Conservation (phyloP, 2,888 invertebrate species). For the Eristalinus sepulchralis region DNA sequence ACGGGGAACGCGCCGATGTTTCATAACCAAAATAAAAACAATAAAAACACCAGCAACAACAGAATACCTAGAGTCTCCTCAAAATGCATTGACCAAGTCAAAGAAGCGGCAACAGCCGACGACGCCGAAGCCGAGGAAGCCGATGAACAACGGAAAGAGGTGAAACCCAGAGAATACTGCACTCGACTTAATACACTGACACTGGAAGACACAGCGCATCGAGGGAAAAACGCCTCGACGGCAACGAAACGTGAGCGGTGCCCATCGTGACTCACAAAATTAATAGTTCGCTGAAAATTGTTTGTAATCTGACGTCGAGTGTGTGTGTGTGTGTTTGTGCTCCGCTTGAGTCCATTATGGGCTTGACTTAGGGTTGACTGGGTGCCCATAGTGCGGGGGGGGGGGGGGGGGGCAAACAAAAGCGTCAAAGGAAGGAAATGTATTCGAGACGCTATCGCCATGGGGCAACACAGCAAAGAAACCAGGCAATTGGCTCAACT, state of each 20-base stretch:
- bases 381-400: background rate
- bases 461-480: background rate
- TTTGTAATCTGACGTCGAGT: constrained; percentile 22
- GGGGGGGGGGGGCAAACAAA: constrained; percentile 3
- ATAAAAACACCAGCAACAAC: constrained; percentile 54
- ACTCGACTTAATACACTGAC: constrained; percentile 59
- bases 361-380: background rate
- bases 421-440: constrained; percentile 26
- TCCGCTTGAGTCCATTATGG: constrained; percentile 35
- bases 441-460: constrained; percentile 43
- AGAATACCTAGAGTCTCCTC: constrained; percentile 57
- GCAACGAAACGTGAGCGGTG: constrained; percentile 25
- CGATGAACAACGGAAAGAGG: background rate
- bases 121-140: background rate
- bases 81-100: constrained; percentile 39
- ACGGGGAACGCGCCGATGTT: constrained; percentile 23
- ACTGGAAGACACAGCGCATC: constrained; percentile 6
- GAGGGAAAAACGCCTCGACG: constrained; percentile 15
- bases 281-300: constrained; percentile 70
- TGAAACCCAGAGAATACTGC: background rate
- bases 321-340: background rate
- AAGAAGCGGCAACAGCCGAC: background rate
- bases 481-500: constrained; percentile 20
- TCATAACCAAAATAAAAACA: constrained; percentile 70
- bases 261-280: constrained; percentile 73